Base-by-base conservation (phyloP, 2,797 vertebrate genomes). In the Tragelaphus oryx region DNA sequence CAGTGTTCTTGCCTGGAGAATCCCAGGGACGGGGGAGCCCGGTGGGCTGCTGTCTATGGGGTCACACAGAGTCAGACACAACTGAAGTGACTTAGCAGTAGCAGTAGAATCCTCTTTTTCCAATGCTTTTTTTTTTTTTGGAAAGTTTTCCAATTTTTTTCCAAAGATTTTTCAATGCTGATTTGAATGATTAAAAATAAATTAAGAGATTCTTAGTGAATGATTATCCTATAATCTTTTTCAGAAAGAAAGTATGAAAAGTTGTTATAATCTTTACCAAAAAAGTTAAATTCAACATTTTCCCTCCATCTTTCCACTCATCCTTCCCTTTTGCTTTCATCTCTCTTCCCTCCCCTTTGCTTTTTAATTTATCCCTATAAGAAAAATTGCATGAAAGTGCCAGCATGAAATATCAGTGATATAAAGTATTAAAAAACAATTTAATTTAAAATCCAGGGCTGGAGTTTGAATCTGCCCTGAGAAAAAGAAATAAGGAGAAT, bases 221-320 rank as follows among this genome's bases (percentile, higher is more conserved):
- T 65, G 9, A 78, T 94, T 94, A 87, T 28, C 6, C 48, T 86
- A 68, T 89, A 93, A 84, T 83, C 2, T 65, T 96, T 84, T 83
- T 65, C 57, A 87, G 71, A 87, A 92, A 82, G 68, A 95, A 95
- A 96, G 8, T 41, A 74, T 41, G 33, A 89, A 87, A 95, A 90
- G 26, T n/a, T 85, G 59, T 37, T 17, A 62, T 14, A 59, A 55
- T 76, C 24, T 82, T 92, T 59, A 91, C 12, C 11, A 71, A 81
- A 59, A 75, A 41, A n/a, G 30, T 37, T 71, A 84, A 87, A 92
- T 50, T 44, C 3, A 68, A 30, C 24, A 57, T 22, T 84, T 86
- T 92, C 71, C 12, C 76, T 87, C 20, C 55, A 87, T 94, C 74
- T 26, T 14, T 86, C 78, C 52, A n/a, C 16, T 87, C 9, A 60